Conservation (phyloP, 2,888 invertebrate genomes). For the Mesorhabditis belari region DNA sequence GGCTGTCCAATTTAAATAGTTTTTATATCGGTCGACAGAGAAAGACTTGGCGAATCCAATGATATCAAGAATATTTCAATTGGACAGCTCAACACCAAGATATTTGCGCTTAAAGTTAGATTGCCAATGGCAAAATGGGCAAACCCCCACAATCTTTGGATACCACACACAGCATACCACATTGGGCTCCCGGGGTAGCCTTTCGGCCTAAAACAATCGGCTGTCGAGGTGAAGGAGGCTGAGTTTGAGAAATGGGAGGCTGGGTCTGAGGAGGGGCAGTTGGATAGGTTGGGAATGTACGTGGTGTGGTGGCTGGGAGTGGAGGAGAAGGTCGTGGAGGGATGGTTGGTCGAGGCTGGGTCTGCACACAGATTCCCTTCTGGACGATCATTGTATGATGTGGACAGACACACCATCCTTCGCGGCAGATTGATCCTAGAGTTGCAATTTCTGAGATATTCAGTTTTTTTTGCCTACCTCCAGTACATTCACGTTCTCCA, state of each 20-base stretch:
- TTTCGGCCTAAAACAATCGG: conserved; percentile 20
- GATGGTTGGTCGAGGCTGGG: conserved; percentile 25
- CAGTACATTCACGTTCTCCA: conserved; percentile 43
- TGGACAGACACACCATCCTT: conserved; percentile 52
- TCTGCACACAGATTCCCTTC: conserved; percentile 42
- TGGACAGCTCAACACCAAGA: no score
- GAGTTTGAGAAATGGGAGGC: not conserved
- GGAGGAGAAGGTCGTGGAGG: conserved; percentile 17
- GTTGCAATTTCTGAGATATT: not conserved
- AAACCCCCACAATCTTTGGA: no score
- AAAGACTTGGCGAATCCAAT: no score
- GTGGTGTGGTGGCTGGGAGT: not conserved
- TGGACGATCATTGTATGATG: conserved; percentile 45
- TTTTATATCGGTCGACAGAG: no score
- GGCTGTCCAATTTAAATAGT: no score
- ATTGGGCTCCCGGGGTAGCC: conserved; percentile 38
- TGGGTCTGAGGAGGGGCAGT: conserved; percentile 4
- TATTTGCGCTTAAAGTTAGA: no score
- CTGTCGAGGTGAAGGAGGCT: not conserved
- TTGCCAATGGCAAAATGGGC: no score
- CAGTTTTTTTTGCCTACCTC: conserved; percentile 22
- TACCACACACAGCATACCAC: conserved; percentile 16
- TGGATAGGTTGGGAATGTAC: conserved; percentile 7
- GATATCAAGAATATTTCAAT: no score
- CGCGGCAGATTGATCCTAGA: not conserved